These are phyloP conservation scores for Vimba vimba DNA, from an alignment of 2,113 vertebrate genomes.

Conservation along the genomic window DNA sequence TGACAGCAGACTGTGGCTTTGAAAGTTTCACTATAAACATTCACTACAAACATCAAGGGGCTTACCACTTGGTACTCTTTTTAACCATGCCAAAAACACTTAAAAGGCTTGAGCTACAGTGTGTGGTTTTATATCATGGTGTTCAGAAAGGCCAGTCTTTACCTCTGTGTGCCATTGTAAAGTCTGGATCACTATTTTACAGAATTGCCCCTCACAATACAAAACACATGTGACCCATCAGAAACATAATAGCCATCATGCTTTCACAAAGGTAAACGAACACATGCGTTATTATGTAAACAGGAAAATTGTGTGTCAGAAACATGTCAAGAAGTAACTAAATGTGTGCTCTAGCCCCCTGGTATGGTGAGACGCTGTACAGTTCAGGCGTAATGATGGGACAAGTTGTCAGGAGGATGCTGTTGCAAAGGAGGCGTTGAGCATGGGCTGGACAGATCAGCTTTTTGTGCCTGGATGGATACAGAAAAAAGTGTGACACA, in stretches of 20 bases:
- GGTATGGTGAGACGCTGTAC: too few species aligned
- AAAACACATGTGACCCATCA: background rate
- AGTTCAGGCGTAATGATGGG: too few species aligned
- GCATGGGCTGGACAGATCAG: too few species aligned
- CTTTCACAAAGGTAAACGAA: background rate
- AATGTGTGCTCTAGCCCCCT: background rate
- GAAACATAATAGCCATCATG: background rate
- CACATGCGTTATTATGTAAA: background rate
- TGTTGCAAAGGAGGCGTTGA: too few species aligned
- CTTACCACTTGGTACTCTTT: slow-evolving; percentile 34
- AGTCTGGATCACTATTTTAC: background rate
- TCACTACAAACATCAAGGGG: background rate
- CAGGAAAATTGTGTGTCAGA: background rate
- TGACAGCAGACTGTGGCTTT: slow-evolving; percentile 50
- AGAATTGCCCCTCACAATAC: background rate
- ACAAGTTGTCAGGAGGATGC: too few species aligned
- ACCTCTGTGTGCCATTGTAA: background rate
- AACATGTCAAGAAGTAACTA: background rate
- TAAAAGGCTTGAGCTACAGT: background rate
- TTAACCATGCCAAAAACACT: background rate
- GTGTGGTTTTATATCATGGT: background rate
- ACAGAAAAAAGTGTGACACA: too few species aligned
- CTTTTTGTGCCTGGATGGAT: too few species aligned
- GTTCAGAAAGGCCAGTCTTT: background rate
- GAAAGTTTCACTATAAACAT: slow-evolving; percentile 64